A percentile compares a stretch with the other conserved stretches of the same genome.
These are phyloP conservation scores for Reticulitermes speratus DNA, from an alignment of 1,140 invertebrate genomes.

Conservation along the genomic window DNA sequence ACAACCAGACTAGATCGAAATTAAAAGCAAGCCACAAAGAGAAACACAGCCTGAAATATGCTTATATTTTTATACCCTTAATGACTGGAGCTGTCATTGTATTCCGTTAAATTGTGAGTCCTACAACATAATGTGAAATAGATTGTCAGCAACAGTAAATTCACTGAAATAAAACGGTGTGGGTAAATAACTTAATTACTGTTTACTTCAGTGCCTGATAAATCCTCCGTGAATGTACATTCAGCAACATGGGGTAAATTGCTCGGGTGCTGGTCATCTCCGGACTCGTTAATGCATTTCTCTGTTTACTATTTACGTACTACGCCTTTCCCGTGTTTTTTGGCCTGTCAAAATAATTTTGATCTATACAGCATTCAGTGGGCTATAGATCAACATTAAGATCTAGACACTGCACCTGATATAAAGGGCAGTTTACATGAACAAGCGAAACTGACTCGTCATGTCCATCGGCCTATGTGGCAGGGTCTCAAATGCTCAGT, in stretches of 20 bases:
- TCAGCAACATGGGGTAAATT: background rate
- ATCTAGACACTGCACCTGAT: background rate
- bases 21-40: background rate
- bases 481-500: too few species aligned
- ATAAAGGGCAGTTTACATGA: background rate
- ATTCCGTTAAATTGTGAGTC: slow-evolving; percentile 2
- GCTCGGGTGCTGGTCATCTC: background rate
- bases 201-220: background rate
- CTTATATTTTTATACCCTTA: background rate
- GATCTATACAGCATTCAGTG: background rate
- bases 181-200: background rate
- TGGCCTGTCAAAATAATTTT: background rate
- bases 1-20: background rate
- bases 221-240: background rate
- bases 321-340: background rate
- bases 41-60: background rate
- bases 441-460: background rate
- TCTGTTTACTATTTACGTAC: background rate
- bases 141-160: background rate
- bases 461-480: background rate
- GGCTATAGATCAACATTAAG: background rate
- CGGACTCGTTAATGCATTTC: background rate
- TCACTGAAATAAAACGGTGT: background rate
- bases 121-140: slow-evolving; percentile 4
- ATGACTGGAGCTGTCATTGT: background rate